Percentiles rank a stretch among this genome's conserved stretches.
Conservation (phyloP, 1,140 invertebrate genomes). For the Drosophila parabipectinata region DNA sequence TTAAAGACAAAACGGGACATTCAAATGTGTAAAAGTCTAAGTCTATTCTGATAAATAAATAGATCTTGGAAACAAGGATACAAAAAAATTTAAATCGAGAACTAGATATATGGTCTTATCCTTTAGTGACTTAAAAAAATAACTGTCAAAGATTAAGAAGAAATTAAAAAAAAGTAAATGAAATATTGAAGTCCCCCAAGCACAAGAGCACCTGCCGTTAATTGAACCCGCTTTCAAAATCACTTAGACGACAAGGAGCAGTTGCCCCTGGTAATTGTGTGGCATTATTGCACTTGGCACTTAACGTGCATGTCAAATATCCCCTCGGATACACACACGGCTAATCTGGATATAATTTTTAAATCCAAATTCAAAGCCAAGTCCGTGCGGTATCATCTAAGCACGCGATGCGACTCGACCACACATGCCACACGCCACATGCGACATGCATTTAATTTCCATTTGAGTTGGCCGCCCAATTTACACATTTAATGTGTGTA, state of each 20-base stretch:
- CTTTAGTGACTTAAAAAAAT: no score
- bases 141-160: no score
- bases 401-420: constrained; percentile 11
- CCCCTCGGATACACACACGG: constrained; percentile 5
- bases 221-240: background rate
- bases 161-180: no score
- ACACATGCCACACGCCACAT: constrained; percentile 7
- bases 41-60: no score
- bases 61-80: no score
- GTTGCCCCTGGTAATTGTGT: background rate
- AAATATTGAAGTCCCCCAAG: no score
- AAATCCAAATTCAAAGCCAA: constrained; percentile 5
- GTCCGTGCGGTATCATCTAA: constrained; percentile 6
- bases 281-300: constrained; percentile 17
- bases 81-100: no score
- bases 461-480: constrained; percentile 24
- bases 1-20: no score
- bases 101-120: no score
- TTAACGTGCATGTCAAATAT: constrained; percentile 17
- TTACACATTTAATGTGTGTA: constrained; percentile 37
- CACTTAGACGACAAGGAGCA: background rate
- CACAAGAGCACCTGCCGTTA: no score
- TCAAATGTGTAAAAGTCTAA: no score
- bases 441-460: constrained; percentile 30
- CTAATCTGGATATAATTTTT: constrained; percentile 1